Base-by-base conservation (phyloP, 2,113 vertebrate genomes). In the Apteryx owenii region DNA sequence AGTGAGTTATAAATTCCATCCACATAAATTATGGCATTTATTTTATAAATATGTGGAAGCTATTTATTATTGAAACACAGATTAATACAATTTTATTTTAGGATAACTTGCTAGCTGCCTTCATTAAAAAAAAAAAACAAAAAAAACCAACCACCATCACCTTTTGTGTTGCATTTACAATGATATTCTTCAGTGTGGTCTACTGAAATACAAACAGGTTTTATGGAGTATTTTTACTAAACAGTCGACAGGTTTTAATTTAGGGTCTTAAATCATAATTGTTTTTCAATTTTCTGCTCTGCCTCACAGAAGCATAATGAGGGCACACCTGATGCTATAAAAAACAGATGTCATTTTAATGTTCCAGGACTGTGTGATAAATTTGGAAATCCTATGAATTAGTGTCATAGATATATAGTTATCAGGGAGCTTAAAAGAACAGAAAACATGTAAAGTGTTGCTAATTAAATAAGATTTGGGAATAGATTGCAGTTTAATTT, bases 251-350 rank as follows among this genome's bases (percentile, higher is more conserved):
- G 96, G 84, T 87, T 95, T 96, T 93, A 80, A 96, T 97, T 95
- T 97, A 64, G 88, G 71, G 73, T 95, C 97, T 85, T 95, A 89
- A 94, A 92, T 95, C 71, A 86, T 71, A 93, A 93, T 91, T 94
- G 90, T 69, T 92, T 95, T 87, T 92, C 84, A 81, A 58, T 96
- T 97, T 95, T 93, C 95, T 90, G 88, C 95, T 89, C 87, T 95
- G 68, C 73, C 78, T 91, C 92, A 70, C 95, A 83, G 76, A 68
- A 25, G 51, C 66, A 12, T 94, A 95, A 96, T 81, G 95, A 96
- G 81, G 70, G 92, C 69, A 80, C 95, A 97, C 95, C 95, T 97
- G 96, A 93, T n/a, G 85, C 95, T 94, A 48, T 96, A 92, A 96
- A 97, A 97, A 84, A 20, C 96, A 97, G 93, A 93, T 97, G 90